Base-by-base conservation (phyloP, 2,888 invertebrate species). In the Flabesymbios commensalis region DNA sequence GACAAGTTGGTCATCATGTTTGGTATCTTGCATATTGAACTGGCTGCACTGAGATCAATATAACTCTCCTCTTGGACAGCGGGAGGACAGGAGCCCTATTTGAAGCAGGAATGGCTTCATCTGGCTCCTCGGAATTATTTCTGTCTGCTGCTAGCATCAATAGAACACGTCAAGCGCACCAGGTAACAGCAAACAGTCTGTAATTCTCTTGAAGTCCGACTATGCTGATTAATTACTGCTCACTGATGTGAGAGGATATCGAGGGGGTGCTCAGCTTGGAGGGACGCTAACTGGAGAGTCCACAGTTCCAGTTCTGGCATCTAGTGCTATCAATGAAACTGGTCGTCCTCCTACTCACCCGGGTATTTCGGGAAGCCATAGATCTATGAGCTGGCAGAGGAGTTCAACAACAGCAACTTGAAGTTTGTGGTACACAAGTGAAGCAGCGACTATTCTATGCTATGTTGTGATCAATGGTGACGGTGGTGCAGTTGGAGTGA, bases 21-120 rank as follows among this genome's bases (percentile, higher is more conserved):
- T 48, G 76, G 75, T 7, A 75, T 75, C 3, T 62, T 77, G 36
- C 75, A 78, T 59, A 74, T 71, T 51, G 75, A 77, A 53, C 72
- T 74, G 67, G 72, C 74, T 14, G 59, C 67, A 19, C 57, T 74
- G 57, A 71, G 64, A 49, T 60, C 68, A 2, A 32, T 75, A 75
- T 74, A 10, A 57, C 60, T 42, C 59, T 64, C 43, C 57, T 76
- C 4, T 43, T 71, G 26, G 71, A 61, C 28, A 72, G 69, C 63
- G 76, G 75, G 3, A 69, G 67, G 70, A 65, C 65, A 43, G 41
- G 51, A 14, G 63, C 61, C 32, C 52, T 71, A 3, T 63, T 64
- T 5, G 60, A 67, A 39, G 67, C 70, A 47, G 63, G 55, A 24
- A 49, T 72, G 31, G 65, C 72, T n/a, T 49, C 70, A 10, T 24